These are phyloP conservation scores for Cinara cedri DNA, from an alignment of 2,888 invertebrate genomes.

Conservation along the genomic window DNA sequence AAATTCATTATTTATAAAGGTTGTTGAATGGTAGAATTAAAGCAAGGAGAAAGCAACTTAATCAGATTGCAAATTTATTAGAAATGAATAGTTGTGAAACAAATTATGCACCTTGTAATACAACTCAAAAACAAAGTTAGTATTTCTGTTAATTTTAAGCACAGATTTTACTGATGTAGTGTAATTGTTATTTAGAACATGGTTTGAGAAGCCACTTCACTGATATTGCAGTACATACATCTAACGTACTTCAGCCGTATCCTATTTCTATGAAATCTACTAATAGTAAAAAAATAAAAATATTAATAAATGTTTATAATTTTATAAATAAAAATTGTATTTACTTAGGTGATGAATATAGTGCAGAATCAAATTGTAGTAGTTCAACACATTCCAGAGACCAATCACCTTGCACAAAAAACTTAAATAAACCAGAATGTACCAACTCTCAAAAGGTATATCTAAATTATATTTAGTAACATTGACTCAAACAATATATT, in stretches of 20 bases:
- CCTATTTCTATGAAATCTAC: constrained; percentile 45
- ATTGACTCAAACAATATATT: too few relatives aligned
- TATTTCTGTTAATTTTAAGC: not conserved
- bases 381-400: constrained; percentile 40
- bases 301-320: not conserved
- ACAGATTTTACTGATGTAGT: not conserved
- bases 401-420: constrained; percentile 27
- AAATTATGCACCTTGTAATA: constrained; percentile 45
- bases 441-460: constrained; percentile 34
- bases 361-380: constrained; percentile 47
- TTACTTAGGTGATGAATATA: constrained; percentile 44
- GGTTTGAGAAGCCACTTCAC: constrained; percentile 38
- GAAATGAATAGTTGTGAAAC: constrained; percentile 65
- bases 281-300: constrained; percentile 31
- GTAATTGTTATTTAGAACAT: constrained; percentile 29
- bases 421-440: constrained; percentile 22
- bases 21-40: constrained; percentile 81
- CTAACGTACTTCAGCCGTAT: constrained; percentile 20
- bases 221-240: constrained; percentile 40
- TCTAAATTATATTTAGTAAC: too few relatives aligned
- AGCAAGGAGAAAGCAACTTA: constrained; percentile 96
- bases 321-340: constrained; percentile 7
- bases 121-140: constrained; percentile 41
- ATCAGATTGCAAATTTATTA: constrained; percentile 88
- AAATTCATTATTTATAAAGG: constrained; percentile 59